phyloP scores from a whole-genome alignment of 2,797 vertebrate genomes.

The Poeciliopsis turneri region DNA sequence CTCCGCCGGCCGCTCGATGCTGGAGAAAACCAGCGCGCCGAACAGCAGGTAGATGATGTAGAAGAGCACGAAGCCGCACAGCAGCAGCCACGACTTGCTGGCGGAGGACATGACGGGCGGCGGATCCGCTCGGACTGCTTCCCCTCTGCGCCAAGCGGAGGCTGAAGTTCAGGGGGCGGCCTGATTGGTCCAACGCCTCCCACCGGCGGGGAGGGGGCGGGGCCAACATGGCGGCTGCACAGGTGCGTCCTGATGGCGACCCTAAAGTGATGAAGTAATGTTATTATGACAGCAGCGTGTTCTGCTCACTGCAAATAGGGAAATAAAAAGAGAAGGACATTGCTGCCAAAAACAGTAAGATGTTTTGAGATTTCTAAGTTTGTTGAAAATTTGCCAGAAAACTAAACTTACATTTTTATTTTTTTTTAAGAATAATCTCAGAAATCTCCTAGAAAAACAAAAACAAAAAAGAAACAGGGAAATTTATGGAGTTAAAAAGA shows the following conservation, averaged over 20 bases:
- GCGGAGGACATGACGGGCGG: constrained; percentile 65
- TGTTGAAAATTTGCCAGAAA: too few species aligned
- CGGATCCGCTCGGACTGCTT: not conserved
- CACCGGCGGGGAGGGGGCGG: constrained; percentile 38
- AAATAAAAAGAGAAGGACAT: too few species aligned
- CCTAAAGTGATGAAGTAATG: too few species aligned
- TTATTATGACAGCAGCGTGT: too few species aligned
- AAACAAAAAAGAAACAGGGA: too few species aligned
- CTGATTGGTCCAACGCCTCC: constrained; percentile 67
- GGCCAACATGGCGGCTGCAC: constrained; percentile 14
- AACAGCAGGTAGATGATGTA: constrained; percentile 86
- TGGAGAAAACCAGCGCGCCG: constrained; percentile 87
- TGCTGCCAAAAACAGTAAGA: too few species aligned
- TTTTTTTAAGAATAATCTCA: too few species aligned
- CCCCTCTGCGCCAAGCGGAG: not conserved
- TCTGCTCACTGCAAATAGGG: too few species aligned
- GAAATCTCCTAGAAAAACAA: too few species aligned
- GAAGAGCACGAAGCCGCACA: constrained; percentile 75
- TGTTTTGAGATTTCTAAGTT: too few species aligned
- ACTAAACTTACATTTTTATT: too few species aligned
- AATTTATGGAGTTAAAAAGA: too few species aligned
- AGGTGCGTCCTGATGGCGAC: not conserved
- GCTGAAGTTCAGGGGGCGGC: constrained; percentile 40
- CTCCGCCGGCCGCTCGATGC: constrained; percentile 88
- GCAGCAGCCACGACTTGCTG: constrained; percentile 78